Percentiles rank a stretch among this genome's conserved stretches.
Evolutionary conservation across 2,797 vertebrate species (phyloP).

Genomic region (Epinephelus awoara): DNA sequence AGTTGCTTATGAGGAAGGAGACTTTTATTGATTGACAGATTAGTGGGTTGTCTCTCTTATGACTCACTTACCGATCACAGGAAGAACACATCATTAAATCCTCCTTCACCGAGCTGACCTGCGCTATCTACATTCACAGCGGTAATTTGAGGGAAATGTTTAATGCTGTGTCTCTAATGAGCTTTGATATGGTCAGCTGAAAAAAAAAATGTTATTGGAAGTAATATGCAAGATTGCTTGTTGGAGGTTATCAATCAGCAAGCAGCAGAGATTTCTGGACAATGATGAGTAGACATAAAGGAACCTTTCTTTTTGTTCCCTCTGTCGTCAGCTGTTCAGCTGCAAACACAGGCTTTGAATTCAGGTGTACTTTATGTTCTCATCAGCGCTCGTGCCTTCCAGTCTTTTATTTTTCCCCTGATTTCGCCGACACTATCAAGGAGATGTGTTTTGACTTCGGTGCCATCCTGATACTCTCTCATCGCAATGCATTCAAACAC

Average conservation of each 20-base stretch:
- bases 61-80: slow-evolving; percentile 2
- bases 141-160: slow-evolving; percentile 1
- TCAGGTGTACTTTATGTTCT: not conserved
- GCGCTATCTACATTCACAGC: not conserved
- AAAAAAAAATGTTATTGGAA: not conserved
- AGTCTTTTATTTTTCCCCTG: not conserved
- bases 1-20: not conserved
- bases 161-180: not conserved
- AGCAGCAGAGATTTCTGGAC: not conserved
- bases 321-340: slow-evolving; percentile 5
- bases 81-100: slow-evolving; percentile 13
- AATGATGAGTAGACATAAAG: not conserved
- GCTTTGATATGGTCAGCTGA: not conserved
- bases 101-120: not conserved
- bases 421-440: not conserved
- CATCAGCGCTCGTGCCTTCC: not conserved
- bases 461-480: not conserved
- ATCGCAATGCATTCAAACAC: not conserved
- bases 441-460: slow-evolving; percentile 14
- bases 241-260: not conserved
- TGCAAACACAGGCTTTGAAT: slow-evolving; percentile 34
- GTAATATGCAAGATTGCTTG: not conserved
- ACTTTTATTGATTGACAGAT: slow-evolving; percentile 37
- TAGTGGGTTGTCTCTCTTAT: slow-evolving; percentile 7
- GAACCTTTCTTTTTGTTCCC: not conserved